Conservation (phyloP, 2,888 invertebrate species). For the Myathropa florea region DNA sequence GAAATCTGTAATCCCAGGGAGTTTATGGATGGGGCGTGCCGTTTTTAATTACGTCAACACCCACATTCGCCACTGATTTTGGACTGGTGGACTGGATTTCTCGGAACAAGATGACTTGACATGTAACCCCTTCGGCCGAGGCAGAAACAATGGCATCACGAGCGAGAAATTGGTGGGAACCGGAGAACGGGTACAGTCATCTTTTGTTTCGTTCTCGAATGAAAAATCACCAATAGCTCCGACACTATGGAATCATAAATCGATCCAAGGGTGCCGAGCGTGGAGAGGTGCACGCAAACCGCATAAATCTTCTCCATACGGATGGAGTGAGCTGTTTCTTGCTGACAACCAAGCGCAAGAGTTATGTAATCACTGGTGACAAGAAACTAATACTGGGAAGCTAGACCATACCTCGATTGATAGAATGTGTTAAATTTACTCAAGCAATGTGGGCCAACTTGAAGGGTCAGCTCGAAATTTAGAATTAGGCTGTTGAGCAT, state of each 20-base stretch:
- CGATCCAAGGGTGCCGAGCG: slow-evolving; percentile 9
- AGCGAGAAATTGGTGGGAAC: slow-evolving; percentile 13
- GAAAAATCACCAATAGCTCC: slow-evolving; percentile 46
- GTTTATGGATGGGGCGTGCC: slow-evolving; percentile 36
- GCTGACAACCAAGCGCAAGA: slow-evolving; percentile 1
- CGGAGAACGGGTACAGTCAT: not conserved
- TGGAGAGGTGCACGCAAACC: not conserved
- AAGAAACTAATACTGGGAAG: not conserved
- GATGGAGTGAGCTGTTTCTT: slow-evolving; percentile 6
- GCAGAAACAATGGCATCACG: slow-evolving; percentile 23
- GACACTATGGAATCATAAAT: slow-evolving; percentile 50
- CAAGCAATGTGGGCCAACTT: too few species aligned
- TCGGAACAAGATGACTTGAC: not conserved
- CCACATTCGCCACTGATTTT: slow-evolving; percentile 44
- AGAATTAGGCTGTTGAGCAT: too few species aligned
- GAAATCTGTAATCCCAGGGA: slow-evolving; percentile 30
- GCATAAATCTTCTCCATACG: slow-evolving; percentile 3
- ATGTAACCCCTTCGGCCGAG: not conserved
- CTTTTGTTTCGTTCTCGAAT: slow-evolving; percentile 17
- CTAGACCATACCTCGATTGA: not conserved
- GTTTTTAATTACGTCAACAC: slow-evolving; percentile 58
- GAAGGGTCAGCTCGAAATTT: too few species aligned
- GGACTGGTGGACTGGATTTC: not conserved
- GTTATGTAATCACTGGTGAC: not conserved
- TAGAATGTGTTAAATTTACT: not conserved